These are phyloP conservation scores for Sphaerodactylus townsendi DNA, from an alignment of 2,113 vertebrate genomes.

Conservation along the genomic window DNA sequence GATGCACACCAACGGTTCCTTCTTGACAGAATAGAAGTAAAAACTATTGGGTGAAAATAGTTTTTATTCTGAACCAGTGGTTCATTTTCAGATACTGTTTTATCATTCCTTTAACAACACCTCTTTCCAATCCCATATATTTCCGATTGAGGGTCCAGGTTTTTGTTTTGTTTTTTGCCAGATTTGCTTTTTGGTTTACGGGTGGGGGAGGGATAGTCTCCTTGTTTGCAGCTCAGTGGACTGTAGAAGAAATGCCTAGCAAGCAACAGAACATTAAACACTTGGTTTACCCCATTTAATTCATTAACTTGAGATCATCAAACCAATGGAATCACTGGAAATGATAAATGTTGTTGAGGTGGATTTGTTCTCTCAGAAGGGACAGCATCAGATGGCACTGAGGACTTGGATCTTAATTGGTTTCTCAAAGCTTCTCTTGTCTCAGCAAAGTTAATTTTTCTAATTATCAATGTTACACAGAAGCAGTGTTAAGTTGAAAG, in stretches of 20 bases:
- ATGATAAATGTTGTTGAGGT: conserved; percentile 1
- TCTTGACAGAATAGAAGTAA: conserved; percentile 15
- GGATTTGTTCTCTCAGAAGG: background rate
- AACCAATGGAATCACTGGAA: background rate
- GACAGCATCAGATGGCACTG: background rate
- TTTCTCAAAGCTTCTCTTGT: background rate
- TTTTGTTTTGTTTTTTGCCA: background rate
- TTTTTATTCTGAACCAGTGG: background rate
- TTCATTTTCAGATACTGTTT: conserved; percentile 8
- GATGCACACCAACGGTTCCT: conserved; percentile 13
- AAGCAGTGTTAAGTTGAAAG: background rate
- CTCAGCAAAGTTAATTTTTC: conserved; percentile 6
- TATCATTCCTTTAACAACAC: conserved; percentile 3
- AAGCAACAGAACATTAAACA: conserved; percentile 23
- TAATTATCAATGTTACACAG: rapidly evolving
- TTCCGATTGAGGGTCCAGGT: background rate
- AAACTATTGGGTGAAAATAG: background rate
- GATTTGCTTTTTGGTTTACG: conserved; percentile 25
- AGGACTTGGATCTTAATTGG: background rate
- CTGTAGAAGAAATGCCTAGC: conserved; percentile 22
- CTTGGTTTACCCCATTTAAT: background rate
- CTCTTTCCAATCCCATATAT: background rate
- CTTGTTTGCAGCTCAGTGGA: background rate
- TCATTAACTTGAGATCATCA: conserved; percentile 7
- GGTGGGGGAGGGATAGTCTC: conserved; percentile 10